Evolutionary conservation across 2,888 invertebrate species (phyloP).

Genomic region (Anoncus sp.): DNA sequence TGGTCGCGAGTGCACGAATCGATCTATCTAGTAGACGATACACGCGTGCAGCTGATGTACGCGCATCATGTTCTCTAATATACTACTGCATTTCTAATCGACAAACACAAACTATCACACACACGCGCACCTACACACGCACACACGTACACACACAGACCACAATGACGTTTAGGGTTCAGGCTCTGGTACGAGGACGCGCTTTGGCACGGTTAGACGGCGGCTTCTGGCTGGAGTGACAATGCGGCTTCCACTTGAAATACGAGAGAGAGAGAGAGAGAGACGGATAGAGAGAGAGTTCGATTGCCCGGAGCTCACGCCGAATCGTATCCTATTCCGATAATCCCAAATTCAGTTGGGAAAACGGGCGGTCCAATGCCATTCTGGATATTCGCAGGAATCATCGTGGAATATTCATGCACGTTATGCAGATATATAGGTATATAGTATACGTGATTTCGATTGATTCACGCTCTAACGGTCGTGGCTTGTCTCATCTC

Average conservation of each 20-base stretch:
- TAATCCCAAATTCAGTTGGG: slow-evolving; percentile 48
- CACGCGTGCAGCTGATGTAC: slow-evolving; percentile 22
- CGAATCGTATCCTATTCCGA: slow-evolving; percentile 24
- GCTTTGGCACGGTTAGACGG: slow-evolving; percentile 30
- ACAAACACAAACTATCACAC: neutral
- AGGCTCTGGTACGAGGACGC: slow-evolving; percentile 22
- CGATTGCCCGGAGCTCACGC: slow-evolving; percentile 5
- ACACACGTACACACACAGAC: neutral
- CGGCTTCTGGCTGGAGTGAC: slow-evolving; percentile 46
- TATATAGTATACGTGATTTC: slow-evolving; percentile 17
- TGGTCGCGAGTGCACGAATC: slow-evolving; percentile 30
- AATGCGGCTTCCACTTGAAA: slow-evolving; percentile 46
- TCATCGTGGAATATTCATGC: slow-evolving; percentile 37
- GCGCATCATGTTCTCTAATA: slow-evolving; percentile 18
- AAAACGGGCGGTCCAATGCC: slow-evolving; percentile 4
- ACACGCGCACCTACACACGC: neutral
- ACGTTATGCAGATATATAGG: neutral
- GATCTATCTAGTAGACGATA: slow-evolving; percentile 39
- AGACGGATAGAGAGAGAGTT: slow-evolving; percentile 14
- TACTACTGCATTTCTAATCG: slow-evolving; percentile 29
- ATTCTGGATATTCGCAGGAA: slow-evolving; percentile 40
- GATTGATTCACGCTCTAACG: slow-evolving; percentile 14
- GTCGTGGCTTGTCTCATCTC: neutral
- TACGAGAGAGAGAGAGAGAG: slow-evolving; percentile 3
- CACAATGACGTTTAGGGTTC: slow-evolving; percentile 11